Base-by-base conservation (phyloP, 2,113 vertebrate genomes). In the Machaerirhynchus nigripectus region DNA sequence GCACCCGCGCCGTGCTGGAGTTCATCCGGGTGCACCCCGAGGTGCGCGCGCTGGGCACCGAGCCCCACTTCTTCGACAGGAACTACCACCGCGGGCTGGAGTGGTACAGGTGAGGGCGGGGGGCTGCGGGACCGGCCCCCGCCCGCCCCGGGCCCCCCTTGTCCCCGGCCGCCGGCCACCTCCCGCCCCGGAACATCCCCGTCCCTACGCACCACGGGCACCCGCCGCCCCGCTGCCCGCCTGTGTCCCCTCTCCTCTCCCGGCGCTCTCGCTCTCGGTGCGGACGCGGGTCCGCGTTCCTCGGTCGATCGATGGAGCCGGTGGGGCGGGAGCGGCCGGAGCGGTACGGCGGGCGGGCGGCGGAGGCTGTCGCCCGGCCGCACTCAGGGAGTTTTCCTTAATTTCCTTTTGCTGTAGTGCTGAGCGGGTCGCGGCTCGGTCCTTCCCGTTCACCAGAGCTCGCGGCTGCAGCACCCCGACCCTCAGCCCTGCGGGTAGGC, bases 51-150 rank as follows among this genome's bases (percentile, higher is more conserved):
- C 96, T 99, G 84, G 99, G 99, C 91, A 99, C 99, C 9, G 99
- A 99, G 97, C 98, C 99, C 55, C 99, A 99, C 98, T 99, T 99
- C 98, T 99, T 99, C 97, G 99, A 99, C 98, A 97, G 99, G 84
- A 99, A 99, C 98, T 99, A 99, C 96, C 98, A 99, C 88, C 98
- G 98, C 87, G 99, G 99, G 70, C 97, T 99, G 90, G 98, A 99
- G 93, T 99, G 99, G 99, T 99, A 99, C 99, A 99, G 99, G 99
- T 99, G 98, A 98, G 98, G 53, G 89, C 78, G 70, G 78, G 46
- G 23, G 55, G 64, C 78, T 47, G 61, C 70, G 87, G 70, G 30
- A 16, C 30, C 40, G 69, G 53, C 39, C 53, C 46, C 26, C 39
- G 37, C 57, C 56, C 65, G 30, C 40, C 49, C 39, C 75, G 49